These are phyloP conservation scores for Heloderma charlesbogerti DNA, from an alignment of 2,113 vertebrate genomes.

Conservation along the genomic window DNA sequence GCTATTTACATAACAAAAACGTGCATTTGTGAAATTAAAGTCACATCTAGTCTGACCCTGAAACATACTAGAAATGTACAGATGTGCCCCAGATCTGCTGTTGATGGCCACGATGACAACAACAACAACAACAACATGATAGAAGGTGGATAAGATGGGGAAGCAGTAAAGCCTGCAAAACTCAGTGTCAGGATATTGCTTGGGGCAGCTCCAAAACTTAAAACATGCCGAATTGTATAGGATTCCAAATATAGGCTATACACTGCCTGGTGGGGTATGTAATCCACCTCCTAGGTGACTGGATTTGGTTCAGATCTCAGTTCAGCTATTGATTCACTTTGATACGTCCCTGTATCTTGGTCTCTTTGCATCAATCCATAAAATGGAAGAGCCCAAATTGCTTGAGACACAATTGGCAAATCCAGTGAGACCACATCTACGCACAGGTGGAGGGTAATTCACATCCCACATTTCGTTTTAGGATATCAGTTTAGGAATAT, in stretches of 20 bases:
- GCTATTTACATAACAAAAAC: background rate
- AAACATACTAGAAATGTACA: too few species aligned
- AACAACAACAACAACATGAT: background rate
- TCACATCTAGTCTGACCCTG: background rate
- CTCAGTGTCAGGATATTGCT: background rate
- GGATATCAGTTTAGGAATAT: too few species aligned
- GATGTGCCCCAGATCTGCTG: too few species aligned
- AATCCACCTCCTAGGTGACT: background rate
- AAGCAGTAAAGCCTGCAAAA: background rate
- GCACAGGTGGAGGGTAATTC: background rate
- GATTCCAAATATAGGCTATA: background rate
- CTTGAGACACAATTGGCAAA: background rate
- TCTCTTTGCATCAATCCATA: background rate
- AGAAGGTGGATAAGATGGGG: background rate
- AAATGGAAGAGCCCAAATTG: background rate
- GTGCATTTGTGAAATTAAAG: background rate
- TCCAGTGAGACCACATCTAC: background rate
- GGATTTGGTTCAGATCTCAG: background rate
- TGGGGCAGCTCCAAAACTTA: background rate
- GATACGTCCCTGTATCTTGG: background rate
- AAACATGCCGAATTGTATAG: background rate
- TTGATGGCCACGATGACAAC: too few species aligned
- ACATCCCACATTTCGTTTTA: conserved; percentile 1
- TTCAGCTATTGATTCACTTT: background rate
- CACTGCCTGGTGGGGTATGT: background rate